A percentile compares a stretch with the other conserved stretches of the same genome.
Conservation (phyloP, 2,888 invertebrate genomes). For the Suillia variegata region DNA sequence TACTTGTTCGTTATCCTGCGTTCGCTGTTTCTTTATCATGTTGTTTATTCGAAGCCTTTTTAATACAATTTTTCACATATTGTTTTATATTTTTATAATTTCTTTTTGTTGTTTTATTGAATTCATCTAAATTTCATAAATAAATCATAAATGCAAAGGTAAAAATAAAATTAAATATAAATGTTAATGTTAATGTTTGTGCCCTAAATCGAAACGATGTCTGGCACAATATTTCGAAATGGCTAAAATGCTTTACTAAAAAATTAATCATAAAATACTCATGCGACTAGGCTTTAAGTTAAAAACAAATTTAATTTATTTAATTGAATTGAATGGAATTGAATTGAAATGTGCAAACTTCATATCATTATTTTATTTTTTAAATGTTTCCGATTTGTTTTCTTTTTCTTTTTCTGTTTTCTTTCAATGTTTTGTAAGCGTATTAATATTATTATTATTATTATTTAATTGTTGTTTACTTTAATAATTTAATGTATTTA, state of each 20-base stretch:
- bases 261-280: slow-evolving; percentile 61
- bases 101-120: background rate
- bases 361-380: slow-evolving; percentile 33
- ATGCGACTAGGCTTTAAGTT: slow-evolving; percentile 57
- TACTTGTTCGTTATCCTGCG: slow-evolving; percentile 24
- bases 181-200: too few relatives aligned
- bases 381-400: too few relatives aligned
- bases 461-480: slow-evolving; percentile 21
- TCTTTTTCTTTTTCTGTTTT: slow-evolving; percentile 17
- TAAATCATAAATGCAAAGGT: too few relatives aligned
- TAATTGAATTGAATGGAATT: too few relatives aligned
- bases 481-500: slow-evolving; percentile 6
- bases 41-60: background rate
- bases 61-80: background rate
- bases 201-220: too few relatives aligned
- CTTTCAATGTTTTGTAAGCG: slow-evolving; percentile 2
- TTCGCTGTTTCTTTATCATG: background rate
- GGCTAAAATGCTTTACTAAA: slow-evolving; percentile 54
- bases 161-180: too few relatives aligned
- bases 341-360: too few relatives aligned
- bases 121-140: background rate
- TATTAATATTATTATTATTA: slow-evolving; percentile 7
- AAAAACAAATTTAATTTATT: slow-evolving; percentile 32
- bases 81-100: background rate
- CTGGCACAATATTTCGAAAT: too few relatives aligned